Evolutionary conservation across 1,140 invertebrate species (phyloP).

Genomic region (Drosophila bifasciata): DNA sequence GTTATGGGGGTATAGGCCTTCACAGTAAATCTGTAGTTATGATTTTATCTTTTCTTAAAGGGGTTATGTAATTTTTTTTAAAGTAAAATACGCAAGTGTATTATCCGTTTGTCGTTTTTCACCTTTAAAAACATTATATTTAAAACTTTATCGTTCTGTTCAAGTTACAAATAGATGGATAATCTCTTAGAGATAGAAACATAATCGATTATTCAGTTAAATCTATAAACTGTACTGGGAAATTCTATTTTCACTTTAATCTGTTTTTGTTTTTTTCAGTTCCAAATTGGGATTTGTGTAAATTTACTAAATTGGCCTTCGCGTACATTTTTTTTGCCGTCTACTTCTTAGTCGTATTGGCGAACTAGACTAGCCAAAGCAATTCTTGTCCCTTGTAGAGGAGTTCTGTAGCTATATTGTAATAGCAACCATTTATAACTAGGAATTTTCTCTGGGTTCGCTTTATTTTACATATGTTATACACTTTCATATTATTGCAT

Average conservation of each 20-base stretch:
- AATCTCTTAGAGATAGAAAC: constrained; percentile 56
- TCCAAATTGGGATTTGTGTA: too few relatives aligned
- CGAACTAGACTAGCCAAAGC: too few relatives aligned
- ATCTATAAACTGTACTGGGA: constrained; percentile 22
- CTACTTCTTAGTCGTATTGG: too few relatives aligned
- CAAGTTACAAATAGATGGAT: constrained; percentile 49
- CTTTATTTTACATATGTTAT: constrained; percentile 69
- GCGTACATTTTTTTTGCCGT: too few relatives aligned
- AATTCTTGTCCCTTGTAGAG: too few relatives aligned
- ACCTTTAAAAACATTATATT: constrained; percentile 60
- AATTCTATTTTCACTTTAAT: too few relatives aligned
- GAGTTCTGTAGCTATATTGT: too few relatives aligned
- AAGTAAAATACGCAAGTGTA: constrained; percentile 1
- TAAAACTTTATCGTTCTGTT: constrained; percentile 51
- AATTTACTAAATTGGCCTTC: too few relatives aligned
- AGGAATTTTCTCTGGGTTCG: constrained; percentile 39
- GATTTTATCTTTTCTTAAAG: too few relatives aligned
- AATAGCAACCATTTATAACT: constrained; percentile 20
- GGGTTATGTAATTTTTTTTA: background rate
- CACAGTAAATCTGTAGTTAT: too few relatives aligned
- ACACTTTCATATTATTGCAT: constrained; percentile 49
- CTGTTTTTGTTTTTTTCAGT: too few relatives aligned
- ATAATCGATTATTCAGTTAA: constrained; percentile 42
- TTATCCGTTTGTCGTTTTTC: constrained; percentile 11
- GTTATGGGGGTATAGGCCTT: too few relatives aligned